A percentile compares a stretch with the other conserved stretches of the same genome.
Conservation (phyloP, 2,797 vertebrate species). For the Chrosomus eos region DNA sequence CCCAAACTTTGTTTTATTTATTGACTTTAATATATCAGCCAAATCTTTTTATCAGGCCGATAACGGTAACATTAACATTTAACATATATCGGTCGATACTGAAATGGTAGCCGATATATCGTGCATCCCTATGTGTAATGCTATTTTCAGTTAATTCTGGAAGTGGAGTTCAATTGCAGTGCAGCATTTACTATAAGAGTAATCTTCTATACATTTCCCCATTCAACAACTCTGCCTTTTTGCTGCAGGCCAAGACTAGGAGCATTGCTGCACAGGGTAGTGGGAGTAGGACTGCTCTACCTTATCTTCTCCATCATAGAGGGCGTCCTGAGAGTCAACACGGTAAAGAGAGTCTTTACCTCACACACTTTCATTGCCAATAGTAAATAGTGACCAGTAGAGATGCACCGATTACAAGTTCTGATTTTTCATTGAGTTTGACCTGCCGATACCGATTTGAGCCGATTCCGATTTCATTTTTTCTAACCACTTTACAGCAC, state of each 20-base stretch:
- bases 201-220: neutral
- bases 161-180: neutral
- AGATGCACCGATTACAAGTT: no score
- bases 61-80: no score
- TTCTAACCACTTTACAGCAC: no score
- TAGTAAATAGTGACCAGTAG: neutral
- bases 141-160: neutral
- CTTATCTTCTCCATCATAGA: constrained; percentile 80
- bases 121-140: no score
- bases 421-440: no score
- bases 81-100: no score
- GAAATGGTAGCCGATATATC: no score
- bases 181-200: neutral
- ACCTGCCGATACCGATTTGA: no score
- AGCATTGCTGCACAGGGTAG: constrained; percentile 80
- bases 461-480: no score
- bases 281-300: constrained; percentile 81
- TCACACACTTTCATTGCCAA: neutral
- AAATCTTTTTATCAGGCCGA: no score
- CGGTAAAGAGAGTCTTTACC: constrained; percentile 72
- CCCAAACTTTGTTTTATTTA: neutral
- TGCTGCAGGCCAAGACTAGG: constrained; percentile 79
- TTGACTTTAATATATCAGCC: neutral
- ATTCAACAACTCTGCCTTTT: neutral
- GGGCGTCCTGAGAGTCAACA: constrained; percentile 76